Conservation (phyloP, 2,888 invertebrate genomes). For the Pristionchus entomophagus region DNA sequence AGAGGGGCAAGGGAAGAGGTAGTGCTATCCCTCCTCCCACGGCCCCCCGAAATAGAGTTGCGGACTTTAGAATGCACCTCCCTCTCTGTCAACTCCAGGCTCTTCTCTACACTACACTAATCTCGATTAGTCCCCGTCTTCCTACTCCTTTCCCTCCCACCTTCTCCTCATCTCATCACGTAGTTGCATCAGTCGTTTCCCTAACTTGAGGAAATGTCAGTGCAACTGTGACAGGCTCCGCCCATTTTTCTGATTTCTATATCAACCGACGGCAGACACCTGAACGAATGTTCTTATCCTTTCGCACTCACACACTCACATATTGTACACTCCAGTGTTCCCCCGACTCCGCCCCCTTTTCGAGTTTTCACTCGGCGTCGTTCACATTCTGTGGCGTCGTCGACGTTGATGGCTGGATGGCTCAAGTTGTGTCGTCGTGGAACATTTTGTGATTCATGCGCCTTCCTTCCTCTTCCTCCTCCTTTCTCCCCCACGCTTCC, state of each 20-base stretch:
- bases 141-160: background rate
- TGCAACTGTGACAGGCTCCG: background rate
- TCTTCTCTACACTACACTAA: no score
- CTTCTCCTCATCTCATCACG: background rate
- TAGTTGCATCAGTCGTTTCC: background rate
- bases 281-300: background rate
- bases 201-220: background rate
- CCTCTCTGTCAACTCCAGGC: background rate
- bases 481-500: background rate
- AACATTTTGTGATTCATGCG: background rate
- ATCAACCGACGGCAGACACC: background rate
- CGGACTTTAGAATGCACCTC: background rate
- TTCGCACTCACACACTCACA: background rate
- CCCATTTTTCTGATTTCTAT: background rate
- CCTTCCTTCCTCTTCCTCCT: background rate
- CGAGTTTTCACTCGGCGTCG: background rate
- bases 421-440: background rate
- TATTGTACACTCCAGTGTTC: background rate
- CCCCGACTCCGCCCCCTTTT: background rate
- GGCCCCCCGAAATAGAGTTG: background rate
- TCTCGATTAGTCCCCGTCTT: background rate
- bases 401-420: background rate
- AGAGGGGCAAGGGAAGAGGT: background rate
- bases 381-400: background rate
- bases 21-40: background rate